These are phyloP conservation scores for Drosophila equinoxialis DNA, from an alignment of 1,140 invertebrate genomes.

Conservation along the genomic window DNA sequence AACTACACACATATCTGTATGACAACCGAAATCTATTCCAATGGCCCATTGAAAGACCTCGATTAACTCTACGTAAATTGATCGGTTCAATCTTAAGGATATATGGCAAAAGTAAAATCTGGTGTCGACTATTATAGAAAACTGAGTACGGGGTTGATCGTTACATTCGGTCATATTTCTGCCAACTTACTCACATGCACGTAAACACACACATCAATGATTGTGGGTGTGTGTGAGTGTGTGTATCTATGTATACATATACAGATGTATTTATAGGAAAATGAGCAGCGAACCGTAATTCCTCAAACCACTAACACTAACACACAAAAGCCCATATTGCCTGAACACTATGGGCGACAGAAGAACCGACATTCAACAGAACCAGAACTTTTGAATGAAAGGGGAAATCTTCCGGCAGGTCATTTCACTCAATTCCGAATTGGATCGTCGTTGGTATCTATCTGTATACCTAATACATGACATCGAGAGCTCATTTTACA, in stretches of 20 bases:
- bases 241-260: neutral
- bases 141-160: neutral
- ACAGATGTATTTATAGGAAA: slow-evolving; percentile 45
- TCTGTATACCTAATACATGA: neutral
- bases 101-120: neutral
- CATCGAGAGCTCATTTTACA: neutral
- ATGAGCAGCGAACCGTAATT: slow-evolving; percentile 55
- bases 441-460: slow-evolving; percentile 1
- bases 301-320: slow-evolving; percentile 41
- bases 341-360: slow-evolving; percentile 39
- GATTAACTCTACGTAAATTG: neutral
- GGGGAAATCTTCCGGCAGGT: slow-evolving; percentile 17
- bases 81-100: neutral
- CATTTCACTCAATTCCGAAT: slow-evolving; percentile 5
- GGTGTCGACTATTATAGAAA: neutral
- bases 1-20: slow-evolving; percentile 8
- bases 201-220: neutral
- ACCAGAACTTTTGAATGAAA: slow-evolving; percentile 10
- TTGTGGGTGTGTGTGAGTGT: slow-evolving; percentile 1
- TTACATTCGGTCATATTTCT: slow-evolving; percentile 8
- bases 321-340: slow-evolving; percentile 32
- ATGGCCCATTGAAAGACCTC: neutral
- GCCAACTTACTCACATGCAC: slow-evolving; percentile 19
- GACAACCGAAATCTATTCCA: neutral
- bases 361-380: slow-evolving; percentile 6